Percentiles rank a stretch among this genome's conserved stretches.
Evolutionary conservation across 2,113 vertebrate genomes (phyloP).

Genomic region (Vulpes ferrilata): DNA sequence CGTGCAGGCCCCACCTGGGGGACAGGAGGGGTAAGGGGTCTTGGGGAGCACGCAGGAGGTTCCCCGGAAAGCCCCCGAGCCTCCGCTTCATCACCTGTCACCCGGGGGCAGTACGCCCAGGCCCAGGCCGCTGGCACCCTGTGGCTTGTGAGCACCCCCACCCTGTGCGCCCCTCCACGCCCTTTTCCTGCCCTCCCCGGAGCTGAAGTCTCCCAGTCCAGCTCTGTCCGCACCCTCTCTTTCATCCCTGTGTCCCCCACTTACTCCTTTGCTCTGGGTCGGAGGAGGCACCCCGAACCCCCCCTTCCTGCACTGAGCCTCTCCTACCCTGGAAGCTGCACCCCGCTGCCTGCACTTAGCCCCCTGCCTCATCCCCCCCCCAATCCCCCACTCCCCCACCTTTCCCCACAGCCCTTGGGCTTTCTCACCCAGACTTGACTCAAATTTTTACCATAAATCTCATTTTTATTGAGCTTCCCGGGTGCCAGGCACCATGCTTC

Average conservation of each 20-base stretch:
- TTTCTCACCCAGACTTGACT: background rate
- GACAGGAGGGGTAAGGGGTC: background rate
- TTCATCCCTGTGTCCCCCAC: background rate
- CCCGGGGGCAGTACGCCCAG: too few relatives aligned
- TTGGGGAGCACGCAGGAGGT: background rate
- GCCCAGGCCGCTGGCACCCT: too few relatives aligned
- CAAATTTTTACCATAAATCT: background rate
- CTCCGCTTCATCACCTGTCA: too few relatives aligned
- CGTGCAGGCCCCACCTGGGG: background rate
- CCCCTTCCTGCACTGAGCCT: accelerated
- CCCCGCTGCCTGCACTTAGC: background rate
- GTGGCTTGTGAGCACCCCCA: too few relatives aligned
- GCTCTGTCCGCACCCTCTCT: background rate
- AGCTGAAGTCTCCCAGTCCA: background rate
- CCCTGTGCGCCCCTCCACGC: accelerated
- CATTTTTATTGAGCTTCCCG: background rate
- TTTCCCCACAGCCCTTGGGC: background rate
- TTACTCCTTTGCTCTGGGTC: background rate
- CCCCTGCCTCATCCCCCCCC: background rate
- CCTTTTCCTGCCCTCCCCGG: background rate
- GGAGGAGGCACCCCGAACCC: background rate
- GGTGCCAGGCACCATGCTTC: background rate
- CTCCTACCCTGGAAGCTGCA: too few relatives aligned
- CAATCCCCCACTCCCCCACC: accelerated
- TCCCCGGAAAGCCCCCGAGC: background rate